Percentiles rank a stretch among this genome's conserved stretches.
Evolutionary conservation across 2,888 invertebrate genomes (phyloP).

Genomic region (Proisotoma minuta): DNA sequence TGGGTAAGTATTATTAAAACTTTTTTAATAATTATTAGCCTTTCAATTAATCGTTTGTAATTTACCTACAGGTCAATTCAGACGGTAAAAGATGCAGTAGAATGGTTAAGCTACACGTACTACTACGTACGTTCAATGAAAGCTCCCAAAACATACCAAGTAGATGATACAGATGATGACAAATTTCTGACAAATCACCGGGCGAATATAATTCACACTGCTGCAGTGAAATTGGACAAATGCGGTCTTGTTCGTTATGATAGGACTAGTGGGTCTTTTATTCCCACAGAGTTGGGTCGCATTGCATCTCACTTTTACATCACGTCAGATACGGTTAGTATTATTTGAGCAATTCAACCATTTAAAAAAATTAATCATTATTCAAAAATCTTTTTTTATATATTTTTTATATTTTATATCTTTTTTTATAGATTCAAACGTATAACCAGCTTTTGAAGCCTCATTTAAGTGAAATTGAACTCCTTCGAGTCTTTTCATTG

Average conservation of each 20-base stretch:
- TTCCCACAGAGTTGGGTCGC: conserved; percentile 89
- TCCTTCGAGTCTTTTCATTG: conserved; percentile 95
- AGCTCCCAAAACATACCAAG: conserved; percentile 36
- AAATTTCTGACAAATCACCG: conserved; percentile 78
- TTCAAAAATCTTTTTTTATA: not conserved
- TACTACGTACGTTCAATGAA: conserved; percentile 66
- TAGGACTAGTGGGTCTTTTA: conserved; percentile 80
- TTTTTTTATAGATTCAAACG: conserved; percentile 65
- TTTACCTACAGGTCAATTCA: conserved; percentile 62
- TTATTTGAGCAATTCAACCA: too few relatives aligned
- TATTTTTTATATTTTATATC: not conserved
- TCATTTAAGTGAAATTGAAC: conserved; percentile 93
- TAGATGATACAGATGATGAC: conserved; percentile 74
- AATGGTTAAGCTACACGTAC: conserved; percentile 94
- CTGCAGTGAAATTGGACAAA: conserved; percentile 83
- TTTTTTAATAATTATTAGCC: conserved; percentile 1
- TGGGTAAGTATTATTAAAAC: conserved; percentile 55
- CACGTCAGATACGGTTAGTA: conserved; percentile 72
- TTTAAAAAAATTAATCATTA: not conserved
- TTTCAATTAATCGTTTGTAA: conserved; percentile 3
- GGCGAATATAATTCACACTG: conserved; percentile 93
- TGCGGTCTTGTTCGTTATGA: conserved; percentile 95
- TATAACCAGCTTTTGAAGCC: conserved; percentile 96
- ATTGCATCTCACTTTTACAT: conserved; percentile 99
- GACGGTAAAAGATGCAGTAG: conserved; percentile 82